These are phyloP conservation scores for Chelmon rostratus DNA, from an alignment of 2,797 vertebrate species.

Conservation along the genomic window DNA sequence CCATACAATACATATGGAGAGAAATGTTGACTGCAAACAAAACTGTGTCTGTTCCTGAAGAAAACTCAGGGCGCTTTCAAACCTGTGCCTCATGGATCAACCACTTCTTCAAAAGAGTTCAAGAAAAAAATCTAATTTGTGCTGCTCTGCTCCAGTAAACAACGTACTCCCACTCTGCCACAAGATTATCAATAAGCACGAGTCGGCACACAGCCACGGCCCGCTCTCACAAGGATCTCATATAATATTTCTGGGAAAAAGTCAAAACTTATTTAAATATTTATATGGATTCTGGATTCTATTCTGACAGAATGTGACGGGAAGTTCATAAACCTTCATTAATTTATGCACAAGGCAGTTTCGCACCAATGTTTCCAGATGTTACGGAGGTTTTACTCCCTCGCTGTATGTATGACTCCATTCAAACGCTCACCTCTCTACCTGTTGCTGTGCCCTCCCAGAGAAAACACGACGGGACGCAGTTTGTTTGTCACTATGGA, in stretches of 20 bases:
- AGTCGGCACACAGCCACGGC: constrained; percentile 39
- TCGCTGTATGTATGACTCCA: not conserved
- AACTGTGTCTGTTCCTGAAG: not conserved
- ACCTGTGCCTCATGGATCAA: constrained; percentile 33
- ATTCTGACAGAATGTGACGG: not conserved
- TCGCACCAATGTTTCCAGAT: not conserved
- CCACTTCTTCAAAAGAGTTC: constrained; percentile 44
- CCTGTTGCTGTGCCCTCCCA: too few relatives aligned
- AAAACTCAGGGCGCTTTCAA: constrained; percentile 17
- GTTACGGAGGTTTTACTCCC: not conserved
- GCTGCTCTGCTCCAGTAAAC: constrained; percentile 59
- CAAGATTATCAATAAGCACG: constrained; percentile 56
- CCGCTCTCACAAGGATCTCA: constrained; percentile 31
- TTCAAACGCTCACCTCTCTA: not conserved
- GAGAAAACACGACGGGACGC: not conserved
- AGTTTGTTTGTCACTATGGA: constrained; percentile 14
- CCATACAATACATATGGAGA: not conserved
- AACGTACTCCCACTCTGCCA: constrained; percentile 39
- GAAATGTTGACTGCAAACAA: constrained; percentile 5
- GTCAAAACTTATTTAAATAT: constrained; percentile 33
- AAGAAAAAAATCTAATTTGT: constrained; percentile 46
- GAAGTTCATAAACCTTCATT: not conserved
- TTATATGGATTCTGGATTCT: constrained; percentile 10
- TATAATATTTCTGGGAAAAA: constrained; percentile 16
- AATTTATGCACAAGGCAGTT: not conserved